Conservation (phyloP, 2,888 invertebrate genomes). For the Sphecodes monilicornis region DNA sequence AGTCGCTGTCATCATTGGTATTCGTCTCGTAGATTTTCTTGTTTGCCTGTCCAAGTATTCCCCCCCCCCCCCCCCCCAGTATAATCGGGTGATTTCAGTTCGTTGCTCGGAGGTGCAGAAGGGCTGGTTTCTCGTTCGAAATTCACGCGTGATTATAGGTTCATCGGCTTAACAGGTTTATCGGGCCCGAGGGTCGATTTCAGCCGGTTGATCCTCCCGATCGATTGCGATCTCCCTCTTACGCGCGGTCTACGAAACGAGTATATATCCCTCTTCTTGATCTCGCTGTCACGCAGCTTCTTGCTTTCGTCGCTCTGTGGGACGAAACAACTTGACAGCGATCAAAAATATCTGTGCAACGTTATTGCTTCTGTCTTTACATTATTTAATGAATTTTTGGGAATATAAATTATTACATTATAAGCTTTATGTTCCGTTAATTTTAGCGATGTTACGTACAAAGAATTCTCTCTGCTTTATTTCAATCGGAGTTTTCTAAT, state of each 20-base stretch:
- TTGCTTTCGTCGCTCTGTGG: conserved; percentile 1
- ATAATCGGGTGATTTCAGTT: conserved; percentile 44
- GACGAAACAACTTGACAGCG: no score
- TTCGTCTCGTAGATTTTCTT: conserved; percentile 31
- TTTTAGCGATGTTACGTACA: no score
- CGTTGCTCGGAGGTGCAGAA: conserved; percentile 51
- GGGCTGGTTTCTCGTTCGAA: conserved; percentile 56
- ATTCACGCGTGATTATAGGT: conserved; percentile 68
- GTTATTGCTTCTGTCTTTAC: no score
- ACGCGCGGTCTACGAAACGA: conserved; percentile 36
- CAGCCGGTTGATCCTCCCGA: conserved; percentile 41
- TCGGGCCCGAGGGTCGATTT: conserved; percentile 53
- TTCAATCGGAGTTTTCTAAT: no score
- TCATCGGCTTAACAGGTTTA: conserved; percentile 67
- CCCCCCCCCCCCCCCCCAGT: not conserved
- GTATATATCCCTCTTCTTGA: conserved; percentile 8
- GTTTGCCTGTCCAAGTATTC: conserved; percentile 20
- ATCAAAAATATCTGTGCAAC: no score
- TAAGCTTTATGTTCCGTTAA: no score
- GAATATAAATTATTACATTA: no score
- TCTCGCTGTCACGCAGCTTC: not conserved
- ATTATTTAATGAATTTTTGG: no score
- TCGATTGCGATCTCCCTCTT: conserved; percentile 59
- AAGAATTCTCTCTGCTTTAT: no score
- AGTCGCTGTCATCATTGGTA: conserved; percentile 28